A percentile compares a stretch with the other conserved stretches of the same genome.
Conservation (phyloP, 2,797 vertebrate genomes). For the Sparus aurata region DNA sequence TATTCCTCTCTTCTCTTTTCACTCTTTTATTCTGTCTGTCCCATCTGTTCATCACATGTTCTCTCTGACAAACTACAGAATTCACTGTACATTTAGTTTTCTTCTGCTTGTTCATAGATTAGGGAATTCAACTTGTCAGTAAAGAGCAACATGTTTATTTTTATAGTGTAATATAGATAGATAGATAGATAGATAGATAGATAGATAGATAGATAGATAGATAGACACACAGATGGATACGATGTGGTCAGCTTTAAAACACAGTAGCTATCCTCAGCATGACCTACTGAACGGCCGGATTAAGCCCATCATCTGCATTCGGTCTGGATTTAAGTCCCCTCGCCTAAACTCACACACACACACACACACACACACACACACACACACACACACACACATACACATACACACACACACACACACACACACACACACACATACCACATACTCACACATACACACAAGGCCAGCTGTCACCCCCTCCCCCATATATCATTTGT, state of each 20-base stretch:
- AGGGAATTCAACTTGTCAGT: not conserved
- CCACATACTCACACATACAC: constrained; percentile 27
- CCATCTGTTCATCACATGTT: not conserved
- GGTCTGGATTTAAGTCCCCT: constrained; percentile 64
- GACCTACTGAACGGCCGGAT: constrained; percentile 82
- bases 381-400: too few relatives aligned
- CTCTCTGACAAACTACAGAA: not conserved
- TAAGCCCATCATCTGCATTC: constrained; percentile 79
- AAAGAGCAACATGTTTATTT: too few relatives aligned
- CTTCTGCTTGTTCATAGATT: not conserved
- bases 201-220: too few relatives aligned
- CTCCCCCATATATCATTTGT: constrained; percentile 56
- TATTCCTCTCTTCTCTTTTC: not conserved
- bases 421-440: too few relatives aligned
- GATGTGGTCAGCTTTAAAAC: constrained; percentile 50
- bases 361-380: constrained; percentile 35
- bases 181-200: not conserved
- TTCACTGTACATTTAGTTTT: not conserved
- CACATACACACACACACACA: too few relatives aligned
- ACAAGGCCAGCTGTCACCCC: constrained; percentile 73
- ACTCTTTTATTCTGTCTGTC: not conserved
- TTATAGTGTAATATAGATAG: too few relatives aligned
- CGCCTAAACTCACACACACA: not conserved
- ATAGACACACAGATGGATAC: too few relatives aligned
- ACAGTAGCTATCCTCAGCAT: constrained; percentile 56